Evolutionary conservation across 1,140 invertebrate species (phyloP).

Genomic region (Notospermus geniculatus): DNA sequence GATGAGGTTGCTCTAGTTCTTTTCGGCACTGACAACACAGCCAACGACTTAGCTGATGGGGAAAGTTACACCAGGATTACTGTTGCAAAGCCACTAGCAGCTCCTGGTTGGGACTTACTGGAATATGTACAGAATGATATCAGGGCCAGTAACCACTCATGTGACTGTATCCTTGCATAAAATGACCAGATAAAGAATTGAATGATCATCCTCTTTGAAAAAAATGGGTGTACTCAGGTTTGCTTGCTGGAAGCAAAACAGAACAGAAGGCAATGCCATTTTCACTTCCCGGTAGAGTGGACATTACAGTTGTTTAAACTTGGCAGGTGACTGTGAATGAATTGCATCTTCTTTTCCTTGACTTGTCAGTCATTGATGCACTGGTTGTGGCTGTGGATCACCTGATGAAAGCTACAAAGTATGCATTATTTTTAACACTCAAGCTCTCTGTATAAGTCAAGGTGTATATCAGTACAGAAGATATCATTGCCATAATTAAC

Average conservation of each 20-base stretch:
- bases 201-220: no score
- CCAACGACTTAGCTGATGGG: constrained; percentile 55
- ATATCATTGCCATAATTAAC: no score
- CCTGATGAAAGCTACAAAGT: constrained; percentile 52
- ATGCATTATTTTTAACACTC: constrained; percentile 41
- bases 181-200: no score
- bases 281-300: no score
- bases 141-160: constrained; percentile 39
- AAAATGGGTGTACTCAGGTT: no score
- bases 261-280: no score
- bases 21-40: constrained; percentile 56
- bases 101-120: constrained; percentile 57
- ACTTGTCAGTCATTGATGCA: constrained; percentile 54
- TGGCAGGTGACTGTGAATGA: no score
- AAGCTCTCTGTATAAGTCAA: no score
- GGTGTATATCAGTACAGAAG: no score
- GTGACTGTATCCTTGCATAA: constrained; percentile 56
- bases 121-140: constrained; percentile 53
- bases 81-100: constrained; percentile 43
- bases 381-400: constrained; percentile 58
- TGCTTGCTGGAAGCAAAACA: no score
- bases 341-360: constrained; percentile 16
- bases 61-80: constrained; percentile 55
- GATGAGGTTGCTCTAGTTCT: constrained; percentile 59
- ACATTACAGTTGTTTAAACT: no score